Evolutionary conservation across 2,888 invertebrate species (phyloP), one percentile per base, ranked within the genome.

Genomic region (Cylloceria caligata): DNA sequence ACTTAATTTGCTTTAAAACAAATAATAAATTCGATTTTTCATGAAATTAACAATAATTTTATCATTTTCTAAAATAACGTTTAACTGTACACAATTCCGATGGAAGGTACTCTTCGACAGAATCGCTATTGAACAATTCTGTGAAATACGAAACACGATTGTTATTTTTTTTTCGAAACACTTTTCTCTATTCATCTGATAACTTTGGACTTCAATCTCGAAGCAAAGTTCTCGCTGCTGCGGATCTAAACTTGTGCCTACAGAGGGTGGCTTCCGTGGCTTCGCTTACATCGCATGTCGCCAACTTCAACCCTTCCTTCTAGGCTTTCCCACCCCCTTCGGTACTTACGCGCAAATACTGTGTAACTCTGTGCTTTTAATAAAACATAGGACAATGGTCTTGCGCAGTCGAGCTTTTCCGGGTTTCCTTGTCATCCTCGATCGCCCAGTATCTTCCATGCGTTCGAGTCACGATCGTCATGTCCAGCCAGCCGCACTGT

Each of bases 381-480:
- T 16, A 34, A 71, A 45, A 7, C 16, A 36, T 30, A 21, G n/a
- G 57, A 67, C 60, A n/a, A 7, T 7, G 16, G 19, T 34, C 19
- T 24, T 42, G 78, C 78, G 78, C 78, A 78, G n/a, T 64, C 65
- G 57, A 24, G 6, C 16, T 16, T 24, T 42, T 39, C n/a, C 13
- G 24, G 2, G 11, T 3, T 24, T 2, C 6, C 19, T 13, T 2
- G 34, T 24, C 16, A 16, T n/a, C 7, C n/a, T n/a, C 4, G 13
- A 49, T 52, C 27, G 0, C 21, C 57, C 67, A 75, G 36, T 62
- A 19, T 64, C 24, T 24, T 19, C 16, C 9, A 30, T 76, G 72
- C 42, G 45, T 16, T 64, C 42, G 65, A 52, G 27, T 27, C 13
- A 24, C 45, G 27, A 55, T 55, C 55, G 30, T 52, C 27, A 79